Evolutionary conservation across 1,140 invertebrate species (phyloP).

Genomic region (Triops cancriformis): DNA sequence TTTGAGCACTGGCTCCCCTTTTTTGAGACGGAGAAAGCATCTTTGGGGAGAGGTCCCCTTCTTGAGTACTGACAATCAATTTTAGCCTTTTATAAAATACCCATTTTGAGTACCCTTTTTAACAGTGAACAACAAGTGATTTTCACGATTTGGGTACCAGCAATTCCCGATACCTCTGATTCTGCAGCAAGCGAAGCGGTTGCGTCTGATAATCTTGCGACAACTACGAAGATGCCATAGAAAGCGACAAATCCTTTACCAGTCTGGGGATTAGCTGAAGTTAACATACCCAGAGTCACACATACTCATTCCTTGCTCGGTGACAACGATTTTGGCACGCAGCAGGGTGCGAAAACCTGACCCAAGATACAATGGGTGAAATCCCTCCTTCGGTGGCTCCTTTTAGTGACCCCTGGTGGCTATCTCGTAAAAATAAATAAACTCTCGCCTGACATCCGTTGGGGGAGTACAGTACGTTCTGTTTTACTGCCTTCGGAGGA

Average conservation of each 20-base stretch:
- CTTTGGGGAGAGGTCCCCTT: no score
- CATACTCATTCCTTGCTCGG: background rate
- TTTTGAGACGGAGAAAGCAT: no score
- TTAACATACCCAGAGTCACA: background rate
- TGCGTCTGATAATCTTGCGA: background rate
- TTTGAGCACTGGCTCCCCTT: no score
- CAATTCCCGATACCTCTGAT: no score
- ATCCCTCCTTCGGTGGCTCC: background rate
- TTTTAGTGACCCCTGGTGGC: background rate
- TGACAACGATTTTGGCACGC: background rate
- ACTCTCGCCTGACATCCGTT: no score
- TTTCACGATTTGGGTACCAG: background rate
- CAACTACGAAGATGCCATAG: background rate
- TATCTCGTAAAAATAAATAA: background rate
- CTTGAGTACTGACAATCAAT: no score
- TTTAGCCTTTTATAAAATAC: no score
- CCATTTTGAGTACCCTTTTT: no score
- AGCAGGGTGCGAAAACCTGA: background rate
- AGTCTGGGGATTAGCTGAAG: background rate
- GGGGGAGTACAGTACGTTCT: no score
- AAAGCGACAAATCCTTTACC: background rate
- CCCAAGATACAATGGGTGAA: no score
- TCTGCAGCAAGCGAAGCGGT: background rate
- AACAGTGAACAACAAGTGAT: background rate
- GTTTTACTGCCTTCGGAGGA: no score